A percentile compares a stretch with the other conserved stretches of the same genome.
Conservation (phyloP, 2,888 invertebrate genomes). For the Sphaerophoria rueppellii region DNA sequence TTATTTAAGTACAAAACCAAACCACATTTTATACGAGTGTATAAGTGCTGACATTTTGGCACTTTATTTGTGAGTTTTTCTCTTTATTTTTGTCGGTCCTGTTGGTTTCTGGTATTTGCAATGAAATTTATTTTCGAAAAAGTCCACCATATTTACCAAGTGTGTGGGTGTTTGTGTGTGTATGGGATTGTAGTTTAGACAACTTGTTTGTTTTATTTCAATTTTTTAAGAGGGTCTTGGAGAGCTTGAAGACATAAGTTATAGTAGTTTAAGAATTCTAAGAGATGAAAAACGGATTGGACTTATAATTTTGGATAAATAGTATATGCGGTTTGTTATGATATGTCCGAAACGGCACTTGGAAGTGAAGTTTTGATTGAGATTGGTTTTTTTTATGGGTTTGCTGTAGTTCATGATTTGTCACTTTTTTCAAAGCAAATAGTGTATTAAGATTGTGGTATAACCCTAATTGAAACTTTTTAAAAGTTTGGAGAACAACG, state of each 20-base stretch:
- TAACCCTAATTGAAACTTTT: no score
- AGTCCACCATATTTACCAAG: conserved; percentile 30
- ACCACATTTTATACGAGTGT: conserved; percentile 68
- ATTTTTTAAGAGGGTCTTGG: conserved; percentile 20
- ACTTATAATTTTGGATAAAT: conserved; percentile 53
- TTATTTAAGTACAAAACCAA: conserved; percentile 31
- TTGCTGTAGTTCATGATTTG: conserved; percentile 10
- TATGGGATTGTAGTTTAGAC: conserved; percentile 1
- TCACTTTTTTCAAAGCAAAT: background rate
- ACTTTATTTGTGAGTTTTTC: conserved; percentile 65
- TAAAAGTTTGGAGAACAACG: no score
- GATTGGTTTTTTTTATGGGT: conserved; percentile 14
- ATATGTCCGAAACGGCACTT: conserved; percentile 40
- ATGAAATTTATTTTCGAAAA: conserved; percentile 58
- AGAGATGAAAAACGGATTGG: conserved; percentile 26
- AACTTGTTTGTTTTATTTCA: conserved; percentile 20
- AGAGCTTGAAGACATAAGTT: conserved; percentile 33
- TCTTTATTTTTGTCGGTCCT: conserved; percentile 39
- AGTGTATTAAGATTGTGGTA: no score
- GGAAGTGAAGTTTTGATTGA: conserved; percentile 44
- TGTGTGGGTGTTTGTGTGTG: conserved; percentile 4
- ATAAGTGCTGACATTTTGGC: conserved; percentile 72
- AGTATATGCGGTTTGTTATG: conserved; percentile 52
- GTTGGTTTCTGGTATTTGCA: conserved; percentile 52
- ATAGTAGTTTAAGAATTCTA: conserved; percentile 51